Evolutionary conservation across 2,888 invertebrate genomes (phyloP).

Genomic region (Thereva nobilitata): DNA sequence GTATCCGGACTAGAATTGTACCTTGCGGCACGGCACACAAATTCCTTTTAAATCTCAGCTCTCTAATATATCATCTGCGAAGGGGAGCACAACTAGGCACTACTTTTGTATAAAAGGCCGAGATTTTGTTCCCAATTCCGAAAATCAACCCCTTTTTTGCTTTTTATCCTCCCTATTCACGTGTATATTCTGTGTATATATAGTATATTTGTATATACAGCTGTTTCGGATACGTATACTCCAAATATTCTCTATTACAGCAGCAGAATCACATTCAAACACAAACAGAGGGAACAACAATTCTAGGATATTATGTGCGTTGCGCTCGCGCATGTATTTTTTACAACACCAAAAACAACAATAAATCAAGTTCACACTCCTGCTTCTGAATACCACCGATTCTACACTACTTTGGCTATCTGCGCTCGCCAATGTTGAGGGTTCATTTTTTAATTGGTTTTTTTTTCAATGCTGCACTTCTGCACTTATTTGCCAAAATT

Average conservation of each 20-base stretch:
- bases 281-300: constrained; percentile 19
- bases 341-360: constrained; percentile 21
- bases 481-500: neutral
- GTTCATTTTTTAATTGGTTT: constrained; percentile 24
- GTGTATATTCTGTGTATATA: constrained; percentile 5
- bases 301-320: constrained; percentile 19
- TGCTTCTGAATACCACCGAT: neutral
- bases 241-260: neutral
- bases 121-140: constrained; percentile 11
- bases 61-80: constrained; percentile 41
- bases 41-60: constrained; percentile 42
- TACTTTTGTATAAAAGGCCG: constrained; percentile 28
- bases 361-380: constrained; percentile 11
- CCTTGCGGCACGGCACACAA: constrained; percentile 39
- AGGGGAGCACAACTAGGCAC: constrained; percentile 32
- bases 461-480: neutral
- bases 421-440: constrained; percentile 8
- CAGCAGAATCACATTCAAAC: constrained; percentile 28
- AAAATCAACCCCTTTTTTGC: constrained; percentile 27
- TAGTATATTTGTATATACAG: constrained; percentile 9
- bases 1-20: constrained; percentile 34
- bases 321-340: constrained; percentile 27
- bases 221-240: no score
- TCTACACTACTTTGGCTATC: constrained; percentile 3
- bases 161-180: constrained; percentile 1